phyloP scores from a whole-genome alignment of 2,113 vertebrate species.

The Rallus limicola region DNA sequence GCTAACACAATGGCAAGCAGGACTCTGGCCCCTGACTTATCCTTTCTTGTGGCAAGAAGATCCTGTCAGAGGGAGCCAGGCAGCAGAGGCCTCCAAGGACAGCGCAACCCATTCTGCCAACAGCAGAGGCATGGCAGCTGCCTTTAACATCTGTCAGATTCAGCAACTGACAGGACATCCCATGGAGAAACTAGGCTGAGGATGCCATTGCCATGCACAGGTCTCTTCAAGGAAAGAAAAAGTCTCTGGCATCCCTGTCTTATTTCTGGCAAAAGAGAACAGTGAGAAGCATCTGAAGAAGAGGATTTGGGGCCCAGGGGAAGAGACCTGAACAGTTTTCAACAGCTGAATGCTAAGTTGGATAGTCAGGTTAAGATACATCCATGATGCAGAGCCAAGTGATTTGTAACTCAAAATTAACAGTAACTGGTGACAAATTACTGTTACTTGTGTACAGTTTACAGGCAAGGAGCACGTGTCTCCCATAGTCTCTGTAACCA shows the following conservation, averaged over 20 bases:
- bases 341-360: background rate
- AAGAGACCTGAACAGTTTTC: background rate
- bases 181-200: background rate
- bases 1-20: background rate
- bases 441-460: background rate
- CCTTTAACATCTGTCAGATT: background rate
- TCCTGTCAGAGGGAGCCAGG: background rate
- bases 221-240: background rate
- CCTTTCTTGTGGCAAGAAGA: background rate
- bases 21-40: background rate
- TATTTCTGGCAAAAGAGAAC: background rate
- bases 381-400: background rate
- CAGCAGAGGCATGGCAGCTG: background rate
- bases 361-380: background rate
- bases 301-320: accelerated
- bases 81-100: background rate
- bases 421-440: background rate
- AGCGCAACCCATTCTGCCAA: background rate
- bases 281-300: background rate
- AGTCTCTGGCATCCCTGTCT: background rate
- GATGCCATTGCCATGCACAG: background rate
- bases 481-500: background rate
- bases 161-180: background rate
- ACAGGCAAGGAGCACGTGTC: background rate
- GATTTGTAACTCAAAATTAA: background rate